Percentiles rank a stretch among this genome's conserved stretches.
Conservation (phyloP, 64 coral and sea anemone genomes). For the Platygyra sinensis region DNA sequence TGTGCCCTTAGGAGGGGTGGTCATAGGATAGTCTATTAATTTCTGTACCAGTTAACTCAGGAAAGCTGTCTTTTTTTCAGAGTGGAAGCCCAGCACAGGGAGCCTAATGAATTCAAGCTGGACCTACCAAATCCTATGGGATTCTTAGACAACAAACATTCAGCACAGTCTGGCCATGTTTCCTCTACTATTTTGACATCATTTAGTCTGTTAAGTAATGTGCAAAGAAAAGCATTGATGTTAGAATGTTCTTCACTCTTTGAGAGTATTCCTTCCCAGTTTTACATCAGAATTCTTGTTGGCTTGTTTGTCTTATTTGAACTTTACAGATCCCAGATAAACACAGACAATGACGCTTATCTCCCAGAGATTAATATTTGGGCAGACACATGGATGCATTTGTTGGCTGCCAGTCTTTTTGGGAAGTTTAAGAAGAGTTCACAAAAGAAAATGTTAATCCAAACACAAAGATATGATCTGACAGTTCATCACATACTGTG, state of each 20-base stretch:
- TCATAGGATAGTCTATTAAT: not conserved
- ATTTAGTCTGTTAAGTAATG: constrained; percentile 12
- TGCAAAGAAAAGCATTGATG: constrained; percentile 12
- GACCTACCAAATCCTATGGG: constrained; percentile 53
- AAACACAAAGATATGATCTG: not conserved
- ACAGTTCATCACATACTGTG: constrained; percentile 52
- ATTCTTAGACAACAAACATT: not conserved
- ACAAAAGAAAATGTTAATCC: not conserved
- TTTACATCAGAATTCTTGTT: constrained; percentile 30
- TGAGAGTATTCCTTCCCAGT: constrained; percentile 14
- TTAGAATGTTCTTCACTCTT: constrained; percentile 2
- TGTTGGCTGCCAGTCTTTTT: constrained; percentile 30
- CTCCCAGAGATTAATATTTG: constrained; percentile 29
- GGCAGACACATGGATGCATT: constrained; percentile 33
- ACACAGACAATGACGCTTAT: not conserved
- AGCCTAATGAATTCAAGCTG: not conserved
- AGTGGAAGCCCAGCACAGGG: not conserved
- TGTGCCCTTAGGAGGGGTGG: too few species aligned
- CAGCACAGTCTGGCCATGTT: not conserved
- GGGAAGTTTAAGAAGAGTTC: not conserved
- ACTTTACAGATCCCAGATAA: constrained; percentile 3
- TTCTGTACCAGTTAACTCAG: not conserved
- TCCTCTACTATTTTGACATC: not conserved
- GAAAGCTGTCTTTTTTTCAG: not conserved
- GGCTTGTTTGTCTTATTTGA: constrained; percentile 37